Base-by-base conservation (phyloP, 2,113 vertebrate species). In the Eulemur macaco region DNA sequence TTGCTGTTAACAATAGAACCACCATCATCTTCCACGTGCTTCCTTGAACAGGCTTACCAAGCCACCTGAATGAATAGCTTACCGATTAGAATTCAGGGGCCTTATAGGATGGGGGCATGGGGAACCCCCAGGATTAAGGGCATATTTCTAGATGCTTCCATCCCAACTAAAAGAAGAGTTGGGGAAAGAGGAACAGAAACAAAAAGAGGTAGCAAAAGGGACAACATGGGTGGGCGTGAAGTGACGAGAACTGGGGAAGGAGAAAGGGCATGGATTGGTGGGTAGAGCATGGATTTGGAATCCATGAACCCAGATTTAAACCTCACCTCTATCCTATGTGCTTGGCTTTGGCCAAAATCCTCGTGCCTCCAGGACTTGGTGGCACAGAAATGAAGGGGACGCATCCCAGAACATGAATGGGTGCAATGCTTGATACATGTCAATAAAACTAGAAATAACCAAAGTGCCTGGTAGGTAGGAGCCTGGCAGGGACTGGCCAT, bases 21-120 rank as follows among this genome's bases (percentile, higher is more conserved):
- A 9, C 56, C n/a, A 9, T 14, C 17, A 2, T 39, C 69, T 21
- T 4, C 8, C 0, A 1, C 0, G 4, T 1, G 20, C 21, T n/a
- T 42, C 60, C 27, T 17, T 8, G 0, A 6, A 56, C 11, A 23
- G 56, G 50, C 27, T 25, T 0, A 6, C 37, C 8, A 7, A 23
- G 52, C 45, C 52, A 10, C 6, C 31, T 0, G 18, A 78, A 29
- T 52, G 6, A 23, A 17, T 29, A 37, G 18, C 31, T 45, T n/a
- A n/a, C 34, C 2, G 20, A 13, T 10, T 15, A 23, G 1, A 23
- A 39, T 14, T 60, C 37, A 42, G 37, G 29, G 31, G 31, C 13
- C 56, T 17, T 34, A 25, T 1, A 37, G 1, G 14, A 31, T 14
- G 6, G 2, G 29, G 39, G 18, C 10, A 13, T 8, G 18, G 73